Base-by-base conservation (phyloP, 2,888 invertebrate species). In the Apodemia mormo region DNA sequence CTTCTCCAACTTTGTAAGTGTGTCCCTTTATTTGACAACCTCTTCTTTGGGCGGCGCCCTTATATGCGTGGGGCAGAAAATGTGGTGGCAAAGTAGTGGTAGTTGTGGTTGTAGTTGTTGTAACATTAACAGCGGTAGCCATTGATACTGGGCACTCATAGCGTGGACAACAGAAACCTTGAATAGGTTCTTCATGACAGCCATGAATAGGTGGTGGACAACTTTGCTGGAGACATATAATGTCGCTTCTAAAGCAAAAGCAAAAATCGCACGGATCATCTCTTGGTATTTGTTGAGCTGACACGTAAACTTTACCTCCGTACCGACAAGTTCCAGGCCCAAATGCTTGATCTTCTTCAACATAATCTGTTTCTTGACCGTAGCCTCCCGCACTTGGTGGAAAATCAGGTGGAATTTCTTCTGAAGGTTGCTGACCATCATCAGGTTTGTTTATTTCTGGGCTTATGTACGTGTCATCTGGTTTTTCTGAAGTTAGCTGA, bases 201-300 rank as follows among this genome's bases (percentile, higher is more conserved):
- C 97, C 97, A 67, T 96, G 96, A 80, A 98, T 98, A 58, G 98
- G 98, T 67, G 98, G 98, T 68, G 98, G 98, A 90, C 98, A 98
- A 81, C 98, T 98, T 89, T 98, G 98, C 89, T 98, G 98, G 76
- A 98, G 94, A 80, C 98, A 98, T 82, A 98, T 98, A 80, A 98
- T 98, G 84, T 98, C 98, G 85, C 98, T 97, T 87, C 98, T 95
- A 94, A 98, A 98, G 94, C 98, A 98, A 96, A 98, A 98, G 90
- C 98, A 98, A 94, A 98, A 98, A 85, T 98, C 98, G 86, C 98
- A 98, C 37, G 98, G 98, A 92, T 98, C 98, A 79, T 98, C 97
- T 78, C 98, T 94, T 58, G 98, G 98, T 81, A 98, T 98, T 92
- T 98, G 98, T 90, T 98, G 98, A 1, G 98, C 98, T 2, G 98